Conservation (phyloP, 2,797 vertebrate species). For the Lithobates pipiens region DNA sequence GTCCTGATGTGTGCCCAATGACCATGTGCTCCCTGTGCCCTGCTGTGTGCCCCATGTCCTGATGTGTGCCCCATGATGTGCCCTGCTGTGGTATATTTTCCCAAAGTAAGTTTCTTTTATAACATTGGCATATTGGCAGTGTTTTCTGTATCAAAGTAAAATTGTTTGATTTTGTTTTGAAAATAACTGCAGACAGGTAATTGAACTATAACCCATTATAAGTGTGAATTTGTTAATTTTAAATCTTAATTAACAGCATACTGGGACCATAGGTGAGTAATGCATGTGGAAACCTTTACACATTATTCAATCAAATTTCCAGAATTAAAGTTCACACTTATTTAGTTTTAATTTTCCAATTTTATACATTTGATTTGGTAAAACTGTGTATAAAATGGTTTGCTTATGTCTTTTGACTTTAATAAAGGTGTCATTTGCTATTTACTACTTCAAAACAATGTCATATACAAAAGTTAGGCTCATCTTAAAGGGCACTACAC, state of each 20-base stretch:
- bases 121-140: no score
- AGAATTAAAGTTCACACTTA: neutral
- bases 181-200: no score
- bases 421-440: slow-evolving; percentile 4
- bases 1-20: no score
- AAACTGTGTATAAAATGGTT: slow-evolving; percentile 11
- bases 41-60: no score
- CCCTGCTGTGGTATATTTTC: no score
- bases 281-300: neutral
- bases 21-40: no score
- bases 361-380: neutral
- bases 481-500: neutral
- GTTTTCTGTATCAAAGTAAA: no score
- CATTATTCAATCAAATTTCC: neutral
- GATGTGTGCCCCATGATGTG: no score
- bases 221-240: no score
- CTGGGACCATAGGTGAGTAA: slow-evolving; percentile 4
- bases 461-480: slow-evolving; percentile 5
- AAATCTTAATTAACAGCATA: slow-evolving; percentile 22
- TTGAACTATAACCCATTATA: no score
- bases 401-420: slow-evolving; percentile 4
- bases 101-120: no score
- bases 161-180: no score
- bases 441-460: neutral
- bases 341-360: neutral